Conservation (phyloP, 2,888 invertebrate genomes). For the Pterostichus madidus region DNA sequence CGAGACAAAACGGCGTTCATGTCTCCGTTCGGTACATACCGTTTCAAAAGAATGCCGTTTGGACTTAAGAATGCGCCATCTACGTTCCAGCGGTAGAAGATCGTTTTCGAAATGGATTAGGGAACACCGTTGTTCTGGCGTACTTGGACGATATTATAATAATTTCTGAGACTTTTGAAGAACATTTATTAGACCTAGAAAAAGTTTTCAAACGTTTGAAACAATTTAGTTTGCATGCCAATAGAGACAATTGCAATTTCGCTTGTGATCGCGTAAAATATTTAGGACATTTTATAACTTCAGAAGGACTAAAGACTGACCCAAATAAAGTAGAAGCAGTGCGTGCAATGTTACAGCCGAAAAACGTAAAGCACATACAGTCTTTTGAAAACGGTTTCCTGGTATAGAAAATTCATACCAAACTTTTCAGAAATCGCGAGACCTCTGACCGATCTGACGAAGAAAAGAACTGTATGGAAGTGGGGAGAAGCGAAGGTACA, state of each 20-base stretch:
- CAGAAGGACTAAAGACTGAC: not conserved
- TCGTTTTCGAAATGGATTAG: slow-evolving; percentile 62
- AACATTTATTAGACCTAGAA: slow-evolving; percentile 62
- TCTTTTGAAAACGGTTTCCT: no score
- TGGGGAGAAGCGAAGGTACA: not conserved
- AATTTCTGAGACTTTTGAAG: slow-evolving; percentile 48
- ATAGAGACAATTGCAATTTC: slow-evolving; percentile 54
- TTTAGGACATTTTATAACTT: slow-evolving; percentile 51
- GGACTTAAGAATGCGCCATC: slow-evolving; percentile 66
- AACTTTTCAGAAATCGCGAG: no score
- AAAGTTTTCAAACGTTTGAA: slow-evolving; percentile 60
- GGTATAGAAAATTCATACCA: no score
- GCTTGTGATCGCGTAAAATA: slow-evolving; percentile 24
- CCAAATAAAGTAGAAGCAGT: not conserved
- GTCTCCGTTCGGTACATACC: slow-evolving; percentile 12
- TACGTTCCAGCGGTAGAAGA: slow-evolving; percentile 67
- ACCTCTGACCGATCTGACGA: no score
- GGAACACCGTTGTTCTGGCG: slow-evolving; percentile 49
- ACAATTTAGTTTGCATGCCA: slow-evolving; percentile 56
- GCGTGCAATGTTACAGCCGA: no score
- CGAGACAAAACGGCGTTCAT: not conserved
- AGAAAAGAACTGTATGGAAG: not conserved
- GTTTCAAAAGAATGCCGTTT: slow-evolving; percentile 65
- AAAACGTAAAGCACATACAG: no score
- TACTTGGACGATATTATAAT: slow-evolving; percentile 67